Conservation (phyloP, 2,888 invertebrate genomes). For the Pseudanteris insignis region DNA sequence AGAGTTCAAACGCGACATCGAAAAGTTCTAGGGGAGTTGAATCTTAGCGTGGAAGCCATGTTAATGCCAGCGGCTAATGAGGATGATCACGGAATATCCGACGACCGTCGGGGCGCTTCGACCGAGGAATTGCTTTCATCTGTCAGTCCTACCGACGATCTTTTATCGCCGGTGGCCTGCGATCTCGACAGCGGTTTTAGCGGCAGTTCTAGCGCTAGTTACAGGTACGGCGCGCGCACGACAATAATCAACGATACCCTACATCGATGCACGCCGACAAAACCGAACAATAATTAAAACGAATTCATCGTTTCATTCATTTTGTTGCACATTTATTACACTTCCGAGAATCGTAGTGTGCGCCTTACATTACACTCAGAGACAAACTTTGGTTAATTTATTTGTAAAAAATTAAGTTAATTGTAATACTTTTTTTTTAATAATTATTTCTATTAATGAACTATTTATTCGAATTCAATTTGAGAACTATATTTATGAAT, state of each 20-base stretch:
- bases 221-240: slow-evolving; percentile 68
- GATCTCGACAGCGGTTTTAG: slow-evolving; percentile 86
- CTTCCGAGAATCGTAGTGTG: too few species aligned
- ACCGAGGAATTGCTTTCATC: slow-evolving; percentile 72
- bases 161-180: slow-evolving; percentile 76
- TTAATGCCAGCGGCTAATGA: slow-evolving; percentile 79
- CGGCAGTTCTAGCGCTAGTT: slow-evolving; percentile 84
- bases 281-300: too few species aligned
- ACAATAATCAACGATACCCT: slow-evolving; percentile 12
- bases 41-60: slow-evolving; percentile 90
- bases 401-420: too few species aligned
- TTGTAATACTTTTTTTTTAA: too few species aligned
- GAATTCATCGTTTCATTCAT: too few species aligned
- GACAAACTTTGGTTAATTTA: too few species aligned
- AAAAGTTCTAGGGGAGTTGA: slow-evolving; percentile 84
- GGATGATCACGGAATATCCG: slow-evolving; percentile 69
- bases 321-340: too few species aligned
- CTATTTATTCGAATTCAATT: too few species aligned
- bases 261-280: too few species aligned
- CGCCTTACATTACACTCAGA: too few species aligned
- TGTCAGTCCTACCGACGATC: slow-evolving; percentile 77
- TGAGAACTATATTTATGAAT: too few species aligned
- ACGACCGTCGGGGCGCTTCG: slow-evolving; percentile 70
- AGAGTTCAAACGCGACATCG: slow-evolving; percentile 85
- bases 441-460: too few species aligned